phyloP scores from a whole-genome alignment of 2,113 vertebrate species.

The Poeciliopsis occidentalis region DNA sequence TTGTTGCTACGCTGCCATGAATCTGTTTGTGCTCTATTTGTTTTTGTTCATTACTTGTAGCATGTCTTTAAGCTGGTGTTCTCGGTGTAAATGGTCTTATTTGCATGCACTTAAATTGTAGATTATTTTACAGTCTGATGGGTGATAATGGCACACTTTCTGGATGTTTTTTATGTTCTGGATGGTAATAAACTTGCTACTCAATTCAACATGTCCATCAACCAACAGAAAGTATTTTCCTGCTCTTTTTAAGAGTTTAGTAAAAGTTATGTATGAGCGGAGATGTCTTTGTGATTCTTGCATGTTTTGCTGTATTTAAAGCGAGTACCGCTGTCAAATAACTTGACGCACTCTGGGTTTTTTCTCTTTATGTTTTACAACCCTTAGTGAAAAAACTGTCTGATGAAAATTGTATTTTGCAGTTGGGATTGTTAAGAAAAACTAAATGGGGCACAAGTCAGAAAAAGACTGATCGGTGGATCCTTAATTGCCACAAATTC shows the following conservation, averaged over 20 bases:
- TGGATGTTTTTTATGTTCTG: background rate
- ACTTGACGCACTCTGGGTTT: background rate
- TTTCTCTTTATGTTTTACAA: background rate
- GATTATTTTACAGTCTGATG: background rate
- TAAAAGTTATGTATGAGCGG: background rate
- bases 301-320: background rate
- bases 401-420: background rate
- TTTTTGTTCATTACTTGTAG: too few relatives aligned
- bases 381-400: background rate
- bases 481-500: background rate
- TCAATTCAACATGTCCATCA: background rate
- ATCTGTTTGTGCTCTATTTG: too few relatives aligned
- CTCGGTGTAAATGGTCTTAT: background rate
- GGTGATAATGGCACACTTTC: background rate
- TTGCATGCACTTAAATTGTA: background rate
- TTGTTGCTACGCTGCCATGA: too few relatives aligned
- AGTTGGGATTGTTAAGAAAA: background rate
- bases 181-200: background rate
- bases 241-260: background rate
- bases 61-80: background rate
- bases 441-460: too few relatives aligned
- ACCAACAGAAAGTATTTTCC: background rate
- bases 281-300: background rate
- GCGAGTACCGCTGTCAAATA: background rate
- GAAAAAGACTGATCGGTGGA: background rate